phyloP scores from a whole-genome alignment of 2,113 vertebrate species.

The Neodontobutis hainanensis region DNA sequence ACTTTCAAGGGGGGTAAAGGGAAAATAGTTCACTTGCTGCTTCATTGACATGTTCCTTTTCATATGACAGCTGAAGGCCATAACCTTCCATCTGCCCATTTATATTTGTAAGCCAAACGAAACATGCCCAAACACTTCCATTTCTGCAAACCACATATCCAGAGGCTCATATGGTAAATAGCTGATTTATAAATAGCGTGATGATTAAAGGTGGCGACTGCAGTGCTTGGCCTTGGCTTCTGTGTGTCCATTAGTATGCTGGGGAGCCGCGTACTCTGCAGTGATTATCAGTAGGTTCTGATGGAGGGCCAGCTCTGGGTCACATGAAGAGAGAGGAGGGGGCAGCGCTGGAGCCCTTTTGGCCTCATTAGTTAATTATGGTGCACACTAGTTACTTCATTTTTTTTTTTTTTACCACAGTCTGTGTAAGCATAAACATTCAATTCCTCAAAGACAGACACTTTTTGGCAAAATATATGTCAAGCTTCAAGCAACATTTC shows the following conservation, averaged over 20 bases:
- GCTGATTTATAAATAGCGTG: conserved; percentile 3
- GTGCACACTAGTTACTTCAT: conserved; percentile 37
- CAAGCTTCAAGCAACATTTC: background rate
- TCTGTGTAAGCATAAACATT: conserved; percentile 28
- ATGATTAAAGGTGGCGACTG: conserved; percentile 30
- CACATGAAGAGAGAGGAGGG: conserved; percentile 41
- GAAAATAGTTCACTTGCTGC: no score
- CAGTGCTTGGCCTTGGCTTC: conserved; percentile 15
- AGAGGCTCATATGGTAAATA: background rate
- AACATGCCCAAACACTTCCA: background rate
- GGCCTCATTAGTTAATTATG: conserved; percentile 76
- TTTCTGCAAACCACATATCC: background rate
- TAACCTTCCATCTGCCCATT: no score
- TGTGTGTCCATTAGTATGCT: conserved; percentile 47
- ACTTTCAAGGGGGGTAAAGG: no score
- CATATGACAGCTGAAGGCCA: no score
- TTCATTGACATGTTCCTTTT: no score
- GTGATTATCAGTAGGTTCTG: conserved; percentile 59
- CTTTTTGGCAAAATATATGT: background rate
- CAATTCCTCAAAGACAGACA: conserved; percentile 8
- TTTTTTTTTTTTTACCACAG: conserved; percentile 39
- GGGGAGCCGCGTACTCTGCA: conserved; percentile 18
- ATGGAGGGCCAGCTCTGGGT: conserved; percentile 57
- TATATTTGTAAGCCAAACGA: background rate
- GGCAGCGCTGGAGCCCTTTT: conserved; percentile 45